Conservation (phyloP, 2,797 vertebrate genomes). For the Apodemus agrarius region DNA sequence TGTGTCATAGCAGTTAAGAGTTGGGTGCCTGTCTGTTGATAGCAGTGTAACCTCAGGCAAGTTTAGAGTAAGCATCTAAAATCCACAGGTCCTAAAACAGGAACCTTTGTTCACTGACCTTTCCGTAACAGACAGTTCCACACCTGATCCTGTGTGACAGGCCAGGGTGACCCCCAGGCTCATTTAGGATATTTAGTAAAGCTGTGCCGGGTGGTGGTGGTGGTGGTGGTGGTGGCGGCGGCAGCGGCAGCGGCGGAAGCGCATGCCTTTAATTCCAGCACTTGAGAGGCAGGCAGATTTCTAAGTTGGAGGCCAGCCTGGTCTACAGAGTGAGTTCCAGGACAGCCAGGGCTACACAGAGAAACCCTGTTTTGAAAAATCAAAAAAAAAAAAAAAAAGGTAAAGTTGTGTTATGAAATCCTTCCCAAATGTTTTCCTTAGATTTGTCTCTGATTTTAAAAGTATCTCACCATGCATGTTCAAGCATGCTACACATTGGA, state of each 20-base stretch:
- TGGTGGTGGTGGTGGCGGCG: too few relatives aligned
- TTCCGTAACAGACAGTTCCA: background rate
- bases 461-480: background rate
- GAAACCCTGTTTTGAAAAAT: too few relatives aligned
- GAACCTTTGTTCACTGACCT: background rate
- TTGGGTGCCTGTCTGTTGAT: background rate
- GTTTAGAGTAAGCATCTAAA: background rate
- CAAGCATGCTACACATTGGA: background rate
- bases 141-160: too few relatives aligned
- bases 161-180: background rate
- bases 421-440: background rate
- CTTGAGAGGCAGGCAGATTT: too few relatives aligned
- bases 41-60: background rate
- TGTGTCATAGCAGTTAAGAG: background rate
- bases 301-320: too few relatives aligned
- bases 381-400: too few relatives aligned
- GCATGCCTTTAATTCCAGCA: too few relatives aligned
- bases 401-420: background rate
- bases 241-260: too few relatives aligned
- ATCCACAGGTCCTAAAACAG: background rate
- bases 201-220: too few relatives aligned
- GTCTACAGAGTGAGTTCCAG: too few relatives aligned
- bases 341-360: too few relatives aligned
- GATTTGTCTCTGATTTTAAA: background rate
- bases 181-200: background rate